A percentile compares a stretch with the other conserved stretches of the same genome.
Evolutionary conservation across 2,113 vertebrate genomes (phyloP).

Genomic region (Albula glossodonta): DNA sequence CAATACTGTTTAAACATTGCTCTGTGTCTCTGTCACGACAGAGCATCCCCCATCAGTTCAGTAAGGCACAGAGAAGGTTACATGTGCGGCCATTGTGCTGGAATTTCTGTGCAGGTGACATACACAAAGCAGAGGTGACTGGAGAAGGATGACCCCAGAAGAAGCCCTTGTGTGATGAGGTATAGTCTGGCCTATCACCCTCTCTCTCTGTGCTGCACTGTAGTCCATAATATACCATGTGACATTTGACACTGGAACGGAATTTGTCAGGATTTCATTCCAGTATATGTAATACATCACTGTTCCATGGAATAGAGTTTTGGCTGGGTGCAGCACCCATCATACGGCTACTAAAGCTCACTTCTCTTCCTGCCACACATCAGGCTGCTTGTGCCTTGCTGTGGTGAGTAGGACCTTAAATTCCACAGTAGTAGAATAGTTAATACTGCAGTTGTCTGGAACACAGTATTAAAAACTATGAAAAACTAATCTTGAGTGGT

Average conservation of each 20-base stretch:
- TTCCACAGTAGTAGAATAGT: too few relatives aligned
- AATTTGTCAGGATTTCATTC: background rate
- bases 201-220: background rate
- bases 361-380: too few relatives aligned
- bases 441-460: too few relatives aligned
- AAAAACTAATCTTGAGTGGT: too few relatives aligned
- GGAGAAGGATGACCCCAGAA: background rate
- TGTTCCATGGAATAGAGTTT: background rate
- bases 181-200: background rate
- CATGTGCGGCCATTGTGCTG: background rate
- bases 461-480: too few relatives aligned
- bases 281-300: background rate
- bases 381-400: too few relatives aligned
- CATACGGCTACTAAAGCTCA: background rate
- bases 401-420: too few relatives aligned
- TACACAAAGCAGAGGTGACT: background rate
- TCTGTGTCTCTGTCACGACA: background rate
- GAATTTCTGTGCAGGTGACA: background rate
- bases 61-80: background rate
- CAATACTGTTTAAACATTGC: too few relatives aligned
- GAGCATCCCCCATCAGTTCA: background rate
- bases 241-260: background rate
- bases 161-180: background rate
- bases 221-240: background rate
- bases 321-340: background rate